Percentiles rank a stretch among this genome's conserved stretches.
phyloP scores from a whole-genome alignment of 1,140 invertebrate genomes.

The Papilio dardanus region DNA sequence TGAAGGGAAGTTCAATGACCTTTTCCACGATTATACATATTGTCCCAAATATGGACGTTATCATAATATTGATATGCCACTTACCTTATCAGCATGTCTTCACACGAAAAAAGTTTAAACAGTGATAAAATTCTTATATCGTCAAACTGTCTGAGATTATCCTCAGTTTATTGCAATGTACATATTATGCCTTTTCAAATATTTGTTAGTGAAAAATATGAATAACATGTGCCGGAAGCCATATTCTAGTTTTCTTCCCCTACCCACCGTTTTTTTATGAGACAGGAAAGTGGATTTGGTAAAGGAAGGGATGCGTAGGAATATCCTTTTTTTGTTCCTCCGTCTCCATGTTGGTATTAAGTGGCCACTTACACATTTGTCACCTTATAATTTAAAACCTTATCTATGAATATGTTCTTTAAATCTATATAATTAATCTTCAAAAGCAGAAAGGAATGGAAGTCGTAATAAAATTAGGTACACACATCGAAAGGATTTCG shows the following conservation, averaged over 20 bases:
- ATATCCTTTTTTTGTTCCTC: too few species aligned
- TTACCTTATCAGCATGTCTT: slow-evolving; percentile 1
- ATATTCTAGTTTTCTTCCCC: too few species aligned
- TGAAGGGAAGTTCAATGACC: neutral
- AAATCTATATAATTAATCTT: neutral
- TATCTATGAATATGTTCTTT: neutral
- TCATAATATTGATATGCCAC: slow-evolving; percentile 21
- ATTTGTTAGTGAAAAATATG: neutral
- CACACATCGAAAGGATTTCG: too few species aligned
- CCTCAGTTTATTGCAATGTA: neutral
- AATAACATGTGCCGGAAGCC: too few species aligned
- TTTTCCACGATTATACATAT: neutral
- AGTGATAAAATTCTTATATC: slow-evolving; percentile 4
- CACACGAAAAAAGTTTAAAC: neutral
- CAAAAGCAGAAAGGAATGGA: neutral
- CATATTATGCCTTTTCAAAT: neutral
- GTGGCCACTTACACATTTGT: too few species aligned
- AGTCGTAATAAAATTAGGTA: neutral
- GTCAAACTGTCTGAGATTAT: slow-evolving; percentile 18
- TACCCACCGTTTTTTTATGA: too few species aligned
- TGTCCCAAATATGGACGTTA: slow-evolving; percentile 14
- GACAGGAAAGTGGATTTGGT: too few species aligned
- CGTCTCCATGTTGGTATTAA: too few species aligned
- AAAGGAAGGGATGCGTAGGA: too few species aligned
- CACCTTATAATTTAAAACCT: too few species aligned